These are phyloP conservation scores for Cuculus canorus DNA, from an alignment of 2,797 vertebrate species.

Conservation along the genomic window DNA sequence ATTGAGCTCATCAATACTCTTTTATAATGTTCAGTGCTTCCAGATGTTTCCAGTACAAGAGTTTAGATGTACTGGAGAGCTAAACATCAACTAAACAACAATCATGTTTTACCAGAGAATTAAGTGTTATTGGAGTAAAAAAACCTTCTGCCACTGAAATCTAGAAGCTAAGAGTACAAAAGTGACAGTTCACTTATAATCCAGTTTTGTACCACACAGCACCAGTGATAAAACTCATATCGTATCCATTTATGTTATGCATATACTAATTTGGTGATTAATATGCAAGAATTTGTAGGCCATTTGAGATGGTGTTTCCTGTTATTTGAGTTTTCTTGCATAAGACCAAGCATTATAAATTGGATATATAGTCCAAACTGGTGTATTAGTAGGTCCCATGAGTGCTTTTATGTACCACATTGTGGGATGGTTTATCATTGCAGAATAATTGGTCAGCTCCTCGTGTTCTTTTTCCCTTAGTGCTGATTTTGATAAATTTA, in stretches of 20 bases:
- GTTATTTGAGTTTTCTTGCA: neutral
- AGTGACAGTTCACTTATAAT: neutral
- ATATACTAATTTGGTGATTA: neutral
- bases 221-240: neutral
- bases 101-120: neutral
- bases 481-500: neutral
- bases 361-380: neutral
- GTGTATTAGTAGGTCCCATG: neutral
- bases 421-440: neutral
- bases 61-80: neutral
- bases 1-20: neutral
- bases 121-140: neutral
- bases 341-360: neutral
- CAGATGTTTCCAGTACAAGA: neutral
- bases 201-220: neutral
- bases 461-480: neutral
- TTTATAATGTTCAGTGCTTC: neutral
- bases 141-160: neutral
- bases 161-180: neutral
- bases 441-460: neutral
- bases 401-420: neutral
- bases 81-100: neutral
- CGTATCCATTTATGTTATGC: neutral
- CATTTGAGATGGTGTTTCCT: neutral
- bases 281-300: neutral